A percentile compares a stretch with the other conserved stretches of the same genome.
phyloP scores from a whole-genome alignment of 2,888 invertebrate genomes.

The Amblyjoppa fuscipennis region DNA sequence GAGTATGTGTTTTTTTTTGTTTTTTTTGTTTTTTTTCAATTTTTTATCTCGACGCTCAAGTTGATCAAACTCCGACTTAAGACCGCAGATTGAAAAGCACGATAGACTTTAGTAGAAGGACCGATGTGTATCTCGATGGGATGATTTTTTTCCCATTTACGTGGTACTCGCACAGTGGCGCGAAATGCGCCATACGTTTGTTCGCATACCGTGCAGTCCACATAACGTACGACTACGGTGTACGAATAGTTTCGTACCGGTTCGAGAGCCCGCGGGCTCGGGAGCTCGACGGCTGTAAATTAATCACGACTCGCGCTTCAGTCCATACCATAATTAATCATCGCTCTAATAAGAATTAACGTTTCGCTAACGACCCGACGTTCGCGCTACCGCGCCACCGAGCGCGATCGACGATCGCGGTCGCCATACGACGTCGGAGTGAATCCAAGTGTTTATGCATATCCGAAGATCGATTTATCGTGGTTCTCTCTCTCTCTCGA shows the following conservation, averaged over 20 bases:
- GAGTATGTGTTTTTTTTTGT: neutral
- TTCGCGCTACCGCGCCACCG: constrained; percentile 66
- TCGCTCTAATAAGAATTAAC: constrained; percentile 76
- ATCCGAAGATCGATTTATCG: constrained; percentile 27
- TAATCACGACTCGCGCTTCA: constrained; percentile 34
- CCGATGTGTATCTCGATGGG: neutral
- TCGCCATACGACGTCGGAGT: neutral
- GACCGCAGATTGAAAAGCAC: neutral
- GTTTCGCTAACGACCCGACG: constrained; percentile 72
- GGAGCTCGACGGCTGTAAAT: constrained; percentile 26
- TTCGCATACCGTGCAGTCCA: neutral
- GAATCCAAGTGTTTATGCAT: neutral
- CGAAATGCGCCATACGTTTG: neutral
- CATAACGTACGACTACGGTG: neutral
- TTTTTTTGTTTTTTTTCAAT: too few species aligned
- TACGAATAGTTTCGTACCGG: constrained; percentile 19
- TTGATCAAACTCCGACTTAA: neutral
- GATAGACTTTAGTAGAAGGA: neutral
- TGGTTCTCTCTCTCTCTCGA: neutral
- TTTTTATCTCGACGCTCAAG: neutral
- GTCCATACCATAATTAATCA: constrained; percentile 75
- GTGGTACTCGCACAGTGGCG: neutral
- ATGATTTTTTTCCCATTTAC: neutral
- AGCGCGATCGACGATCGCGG: neutral
- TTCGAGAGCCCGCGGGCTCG: neutral